Evolutionary conservation across 2,888 invertebrate genomes (phyloP), one percentile per base, ranked within the genome.

Genomic region (Ormyrus rosae): DNA sequence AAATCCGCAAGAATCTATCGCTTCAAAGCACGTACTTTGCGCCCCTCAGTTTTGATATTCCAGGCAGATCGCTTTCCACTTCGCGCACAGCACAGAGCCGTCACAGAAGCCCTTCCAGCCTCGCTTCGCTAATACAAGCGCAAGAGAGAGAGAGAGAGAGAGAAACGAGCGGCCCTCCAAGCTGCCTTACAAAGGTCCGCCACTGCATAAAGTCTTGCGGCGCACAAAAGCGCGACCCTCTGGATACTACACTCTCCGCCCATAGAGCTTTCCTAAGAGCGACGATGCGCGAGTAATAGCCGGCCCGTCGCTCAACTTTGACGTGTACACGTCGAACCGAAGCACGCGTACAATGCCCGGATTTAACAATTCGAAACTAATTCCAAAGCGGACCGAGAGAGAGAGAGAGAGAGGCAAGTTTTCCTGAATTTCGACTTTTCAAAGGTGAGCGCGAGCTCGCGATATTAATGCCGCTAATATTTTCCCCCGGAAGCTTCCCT

Each of bases 261-360:
- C 34, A 4, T 34, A 34, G 34, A 34, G 34, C 34, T 34, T 34
- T 34, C 34, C 6, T n/a, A 58, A 60, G 60, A 11, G 19, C 72
- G 79, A 69, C 83, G 80, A 83, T 67, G 82, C 82, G 78, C 76
- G 65, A 79, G 77, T 82, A 83, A 82, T 82, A 80, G 67, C 60
- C 75, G 69, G 51, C 51, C 70, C 58, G 73, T 50, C 34, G 63
- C 61, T 34, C 79, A 83, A 78, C 82, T 79, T 81, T 79, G 81
- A 82, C 81, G 80, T 65, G 67, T 48, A 53, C 53, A 19, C 63
- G 51, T 13, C 5, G 50, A 34, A 70, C n/a, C 71, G 63, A 8
- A 10, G 48, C 51, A n/a, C 55, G 45, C 34, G 45, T 19, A 8
- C 34, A 19, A 55, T 19, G 68, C 51, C 11, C 4, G 67, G 70